Conservation (phyloP, 2,888 invertebrate genomes). For the Sesia apiformis region DNA sequence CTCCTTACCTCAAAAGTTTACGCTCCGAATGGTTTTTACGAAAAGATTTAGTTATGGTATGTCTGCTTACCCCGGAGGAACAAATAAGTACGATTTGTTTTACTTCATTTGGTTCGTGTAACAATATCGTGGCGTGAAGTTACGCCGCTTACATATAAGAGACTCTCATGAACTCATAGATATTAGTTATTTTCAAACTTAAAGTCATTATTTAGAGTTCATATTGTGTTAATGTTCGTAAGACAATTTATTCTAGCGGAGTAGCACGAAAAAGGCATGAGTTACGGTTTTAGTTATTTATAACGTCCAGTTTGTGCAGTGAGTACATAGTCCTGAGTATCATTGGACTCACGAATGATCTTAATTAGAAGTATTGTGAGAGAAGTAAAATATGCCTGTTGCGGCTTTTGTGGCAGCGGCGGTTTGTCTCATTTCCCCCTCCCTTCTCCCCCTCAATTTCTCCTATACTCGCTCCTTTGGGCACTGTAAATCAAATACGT, state of each 20-base stretch:
- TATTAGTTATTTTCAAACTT: conserved; percentile 27
- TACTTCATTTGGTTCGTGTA: conserved; percentile 38
- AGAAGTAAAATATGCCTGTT: conserved; percentile 54
- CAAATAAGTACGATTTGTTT: conserved; percentile 41
- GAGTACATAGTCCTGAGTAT: conserved; percentile 50
- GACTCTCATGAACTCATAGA: conserved; percentile 15
- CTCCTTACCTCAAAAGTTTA: too few relatives aligned
- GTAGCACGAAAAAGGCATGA: conserved; percentile 48
- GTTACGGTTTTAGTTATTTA: conserved; percentile 67
- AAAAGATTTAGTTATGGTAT: conserved; percentile 23
- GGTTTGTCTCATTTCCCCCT: too few relatives aligned
- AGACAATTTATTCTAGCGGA: conserved; percentile 29
- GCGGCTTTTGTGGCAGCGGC: conserved; percentile 32
- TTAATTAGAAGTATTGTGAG: conserved; percentile 71
- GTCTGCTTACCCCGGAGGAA: conserved; percentile 41
- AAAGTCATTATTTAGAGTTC: conserved; percentile 22
- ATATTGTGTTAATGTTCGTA: conserved; percentile 15
- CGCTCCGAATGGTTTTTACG: conserved; percentile 5
- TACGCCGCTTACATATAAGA: conserved; percentile 19
- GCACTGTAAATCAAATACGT: conserved; percentile 55
- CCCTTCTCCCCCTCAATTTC: conserved; percentile 15
- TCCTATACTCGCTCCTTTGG: conserved; percentile 9
- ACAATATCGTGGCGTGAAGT: conserved; percentile 45
- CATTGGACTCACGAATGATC: conserved; percentile 64
- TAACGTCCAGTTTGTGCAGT: conserved; percentile 57